Base-by-base conservation (phyloP, 2,888 invertebrate species). In the Penaeus monodon region DNA sequence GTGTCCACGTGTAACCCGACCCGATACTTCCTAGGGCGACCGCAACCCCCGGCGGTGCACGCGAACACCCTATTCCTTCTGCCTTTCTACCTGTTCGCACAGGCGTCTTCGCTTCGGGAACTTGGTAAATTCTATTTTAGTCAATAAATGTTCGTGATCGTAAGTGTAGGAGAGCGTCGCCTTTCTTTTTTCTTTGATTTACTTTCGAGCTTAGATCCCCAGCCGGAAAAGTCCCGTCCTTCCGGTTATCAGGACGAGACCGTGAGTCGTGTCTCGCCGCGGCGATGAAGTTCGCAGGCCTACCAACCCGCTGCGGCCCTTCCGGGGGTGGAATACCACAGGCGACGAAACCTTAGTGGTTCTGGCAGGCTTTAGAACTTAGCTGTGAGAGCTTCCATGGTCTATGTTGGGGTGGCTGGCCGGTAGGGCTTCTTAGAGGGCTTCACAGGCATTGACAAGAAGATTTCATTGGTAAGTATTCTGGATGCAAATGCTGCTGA, bases 391-490 rank as follows among this genome's bases (percentile, higher is more conserved):
- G 66, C 81, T 24, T 66, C 81, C 49, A 68, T 65, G 81, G 65
- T 14, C 81, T 66, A 66, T 81, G 81, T 66, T 81, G 81, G 68
- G 81, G 81, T 68, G 81, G 68, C 81, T 44, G 44, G 17, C 8
- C 24, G n/a, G 49, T 81, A 57, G 81, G 81, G 68, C 81, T 81
- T 81, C 81, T 81, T 81, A 27, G 33, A 81, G 33, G 81, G 81
- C 81, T 81, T 81, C 81, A 14, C 57, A 44, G 33, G 65, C 65
- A 68, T 66, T 81, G 81, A 81, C 81, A 81, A 81, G 81, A 81
- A 81, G 81, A 81, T 81, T 81, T 81, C 81, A 38, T 68, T 49
- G 68, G 81, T 80, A 80, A 65, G 80, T 81, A 81, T 81, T 68
- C 81, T 68, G 81, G 81, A 66, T 81, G 68, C 68, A 33, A 81